A percentile compares a stretch with the other conserved stretches of the same genome.
phyloP scores from a whole-genome alignment of 2,888 invertebrate genomes.

The Furcula furcula region DNA sequence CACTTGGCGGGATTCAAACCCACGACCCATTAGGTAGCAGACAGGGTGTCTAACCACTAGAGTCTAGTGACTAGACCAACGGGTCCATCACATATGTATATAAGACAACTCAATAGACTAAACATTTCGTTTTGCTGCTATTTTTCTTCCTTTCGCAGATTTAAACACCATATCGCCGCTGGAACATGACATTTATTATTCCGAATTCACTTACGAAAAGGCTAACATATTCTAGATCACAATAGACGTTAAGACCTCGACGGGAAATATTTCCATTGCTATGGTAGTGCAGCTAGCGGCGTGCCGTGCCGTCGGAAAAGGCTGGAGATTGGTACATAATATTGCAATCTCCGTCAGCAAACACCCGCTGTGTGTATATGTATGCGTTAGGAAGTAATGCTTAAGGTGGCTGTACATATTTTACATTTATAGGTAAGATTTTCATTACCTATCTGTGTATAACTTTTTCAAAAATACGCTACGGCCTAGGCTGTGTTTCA shows the following conservation, averaged over 20 bases:
- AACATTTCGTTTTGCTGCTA: not conserved
- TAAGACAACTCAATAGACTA: no score
- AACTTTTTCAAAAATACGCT: no score
- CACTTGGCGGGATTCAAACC: no score
- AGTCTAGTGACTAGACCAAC: no score
- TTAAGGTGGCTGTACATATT: slow-evolving; percentile 18
- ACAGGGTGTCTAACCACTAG: no score
- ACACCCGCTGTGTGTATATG: slow-evolving; percentile 57
- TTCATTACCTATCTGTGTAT: no score
- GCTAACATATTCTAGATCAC: slow-evolving; percentile 27
- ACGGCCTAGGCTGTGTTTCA: no score
- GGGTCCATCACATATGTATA: no score
- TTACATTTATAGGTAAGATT: no score
- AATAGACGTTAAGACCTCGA: slow-evolving; percentile 43
- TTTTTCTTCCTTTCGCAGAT: not conserved
- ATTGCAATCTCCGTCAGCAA: slow-evolving; percentile 74
- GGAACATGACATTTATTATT: not conserved
- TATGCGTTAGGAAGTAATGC: slow-evolving; percentile 62
- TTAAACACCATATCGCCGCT: not conserved
- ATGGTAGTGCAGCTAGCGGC: slow-evolving; percentile 44
- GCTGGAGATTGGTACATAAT: slow-evolving; percentile 69
- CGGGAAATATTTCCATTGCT: slow-evolving; percentile 60
- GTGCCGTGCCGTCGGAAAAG: slow-evolving; percentile 51
- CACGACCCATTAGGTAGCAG: no score
- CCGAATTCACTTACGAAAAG: slow-evolving; percentile 4